phyloP scores from a whole-genome alignment of 1,140 invertebrate genomes.

The Ceratoteleas bidentatus region DNA sequence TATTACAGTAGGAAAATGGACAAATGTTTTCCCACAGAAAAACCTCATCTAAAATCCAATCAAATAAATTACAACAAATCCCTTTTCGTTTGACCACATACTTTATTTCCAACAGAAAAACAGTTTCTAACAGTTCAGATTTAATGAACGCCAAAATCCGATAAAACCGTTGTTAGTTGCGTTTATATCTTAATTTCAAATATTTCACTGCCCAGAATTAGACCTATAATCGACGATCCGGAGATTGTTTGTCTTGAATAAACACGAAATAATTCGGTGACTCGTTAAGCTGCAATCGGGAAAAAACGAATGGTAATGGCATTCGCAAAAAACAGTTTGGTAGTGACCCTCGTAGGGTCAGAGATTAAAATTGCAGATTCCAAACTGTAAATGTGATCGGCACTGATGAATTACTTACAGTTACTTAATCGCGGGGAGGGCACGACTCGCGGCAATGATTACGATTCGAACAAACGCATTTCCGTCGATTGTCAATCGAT shows the following conservation, averaged over 20 bases:
- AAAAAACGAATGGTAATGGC: constrained; percentile 58
- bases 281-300: constrained; percentile 33
- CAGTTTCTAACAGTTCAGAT: too few relatives aligned
- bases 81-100: too few relatives aligned
- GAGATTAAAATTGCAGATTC: constrained; percentile 64
- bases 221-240: too few relatives aligned
- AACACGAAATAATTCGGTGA: constrained; percentile 39
- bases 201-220: too few relatives aligned
- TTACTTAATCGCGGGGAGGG: constrained; percentile 61
- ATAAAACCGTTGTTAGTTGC: too few relatives aligned
- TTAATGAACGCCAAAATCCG: too few relatives aligned
- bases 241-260: constrained; percentile 34
- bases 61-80: too few relatives aligned
- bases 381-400: constrained; percentile 45
- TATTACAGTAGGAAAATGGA: too few relatives aligned
- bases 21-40: too few relatives aligned
- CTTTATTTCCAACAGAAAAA: too few relatives aligned
- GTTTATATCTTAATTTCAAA: too few relatives aligned
- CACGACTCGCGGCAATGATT: constrained; percentile 58
- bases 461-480: constrained; percentile 68
- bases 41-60: too few relatives aligned
- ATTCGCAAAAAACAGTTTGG: constrained; percentile 65
- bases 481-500: constrained; percentile 77
- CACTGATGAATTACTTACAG: constrained; percentile 58
- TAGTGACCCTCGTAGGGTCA: constrained; percentile 67